Percentiles rank a stretch among this genome's conserved stretches.
Evolutionary conservation across 2,113 vertebrate species (phyloP).

Genomic region (Excalfactoria chinensis): DNA sequence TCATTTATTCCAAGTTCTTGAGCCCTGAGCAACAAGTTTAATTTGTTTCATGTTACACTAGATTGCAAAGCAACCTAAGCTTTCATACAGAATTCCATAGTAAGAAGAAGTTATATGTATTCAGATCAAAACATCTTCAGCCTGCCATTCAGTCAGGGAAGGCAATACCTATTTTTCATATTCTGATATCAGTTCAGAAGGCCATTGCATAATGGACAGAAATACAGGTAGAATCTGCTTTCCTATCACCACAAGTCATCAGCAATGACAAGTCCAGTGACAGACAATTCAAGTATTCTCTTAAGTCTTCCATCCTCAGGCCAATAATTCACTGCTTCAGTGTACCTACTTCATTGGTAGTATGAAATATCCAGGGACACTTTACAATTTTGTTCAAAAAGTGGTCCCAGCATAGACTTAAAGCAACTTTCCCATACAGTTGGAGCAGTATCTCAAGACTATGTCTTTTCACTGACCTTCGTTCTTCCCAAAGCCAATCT

Average conservation of each 20-base stretch:
- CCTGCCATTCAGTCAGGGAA: background rate
- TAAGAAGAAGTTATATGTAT: background rate
- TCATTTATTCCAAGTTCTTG: background rate
- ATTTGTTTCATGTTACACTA: background rate
- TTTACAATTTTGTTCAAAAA: background rate
- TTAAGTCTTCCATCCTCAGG: background rate
- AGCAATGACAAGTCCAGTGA: background rate
- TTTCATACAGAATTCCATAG: background rate
- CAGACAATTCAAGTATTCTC: background rate
- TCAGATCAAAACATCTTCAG: conserved; percentile 6
- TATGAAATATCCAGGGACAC: background rate
- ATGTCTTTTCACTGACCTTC: accelerated
- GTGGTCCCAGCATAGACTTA: background rate
- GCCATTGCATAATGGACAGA: background rate
- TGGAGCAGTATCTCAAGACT: background rate
- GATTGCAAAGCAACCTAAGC: background rate
- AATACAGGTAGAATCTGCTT: background rate
- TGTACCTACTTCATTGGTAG: background rate
- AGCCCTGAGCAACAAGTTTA: background rate
- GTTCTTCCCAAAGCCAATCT: background rate
- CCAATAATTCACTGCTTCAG: background rate
- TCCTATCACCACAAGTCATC: background rate
- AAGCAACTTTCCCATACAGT: background rate
- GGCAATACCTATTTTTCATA: background rate
- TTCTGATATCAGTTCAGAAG: background rate